A percentile compares a stretch with the other conserved stretches of the same genome.
Conservation (phyloP, 1,140 invertebrate genomes). For the Acromyrmex charruanus region DNA sequence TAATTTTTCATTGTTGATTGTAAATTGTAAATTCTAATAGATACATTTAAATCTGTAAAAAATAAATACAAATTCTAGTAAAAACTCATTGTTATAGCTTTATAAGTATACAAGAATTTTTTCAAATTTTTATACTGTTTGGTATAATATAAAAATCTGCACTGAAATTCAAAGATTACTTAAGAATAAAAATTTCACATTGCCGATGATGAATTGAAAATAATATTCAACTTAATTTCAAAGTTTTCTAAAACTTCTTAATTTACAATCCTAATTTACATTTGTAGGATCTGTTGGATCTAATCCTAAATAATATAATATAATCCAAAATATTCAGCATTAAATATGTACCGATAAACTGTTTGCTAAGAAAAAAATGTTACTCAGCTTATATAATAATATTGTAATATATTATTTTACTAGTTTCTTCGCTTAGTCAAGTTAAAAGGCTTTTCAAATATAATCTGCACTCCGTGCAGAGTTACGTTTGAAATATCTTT, state of each 20-base stretch:
- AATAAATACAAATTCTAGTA: no score
- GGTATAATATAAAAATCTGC: no score
- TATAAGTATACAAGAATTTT: no score
- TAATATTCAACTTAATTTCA: not conserved
- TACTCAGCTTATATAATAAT: not conserved
- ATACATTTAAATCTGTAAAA: no score
- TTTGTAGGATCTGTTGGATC: not conserved
- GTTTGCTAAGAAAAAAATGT: not conserved
- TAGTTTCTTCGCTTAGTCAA: constrained; percentile 2
- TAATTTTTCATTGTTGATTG: no score
- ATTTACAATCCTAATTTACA: not conserved
- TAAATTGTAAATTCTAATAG: no score
- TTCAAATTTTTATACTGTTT: no score
- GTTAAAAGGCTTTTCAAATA: not conserved
- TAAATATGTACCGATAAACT: not conserved
- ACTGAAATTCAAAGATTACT: no score
- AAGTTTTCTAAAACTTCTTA: not conserved
- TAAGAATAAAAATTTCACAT: no score
- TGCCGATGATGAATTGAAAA: no score
- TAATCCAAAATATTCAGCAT: not conserved
- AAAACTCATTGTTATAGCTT: no score
- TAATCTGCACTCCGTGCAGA: not conserved
- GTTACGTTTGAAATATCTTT: not conserved
- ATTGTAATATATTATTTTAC: not conserved
- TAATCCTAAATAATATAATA: not conserved